Percentiles rank a stretch among this genome's conserved stretches.
These are phyloP conservation scores for Xenopus borealis DNA, from an alignment of 2,113 vertebrate genomes.

Conservation along the genomic window DNA sequence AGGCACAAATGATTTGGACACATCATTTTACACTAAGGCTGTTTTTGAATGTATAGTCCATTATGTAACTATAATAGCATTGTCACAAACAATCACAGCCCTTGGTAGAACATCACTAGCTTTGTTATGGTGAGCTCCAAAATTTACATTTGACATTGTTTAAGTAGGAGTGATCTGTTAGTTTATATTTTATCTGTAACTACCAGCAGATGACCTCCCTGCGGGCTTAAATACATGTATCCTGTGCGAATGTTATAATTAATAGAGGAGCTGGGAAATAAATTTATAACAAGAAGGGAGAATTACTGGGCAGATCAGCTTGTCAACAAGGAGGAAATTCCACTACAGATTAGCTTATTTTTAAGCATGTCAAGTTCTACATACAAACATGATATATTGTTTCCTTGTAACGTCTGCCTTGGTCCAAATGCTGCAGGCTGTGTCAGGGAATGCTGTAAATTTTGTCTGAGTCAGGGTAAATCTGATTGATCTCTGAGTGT, in stretches of 20 bases:
- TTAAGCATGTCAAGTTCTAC: slow-evolving; percentile 79
- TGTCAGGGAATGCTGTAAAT: slow-evolving; percentile 84
- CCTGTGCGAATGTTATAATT: slow-evolving; percentile 75
- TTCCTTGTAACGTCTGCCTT: slow-evolving; percentile 78
- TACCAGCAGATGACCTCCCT: slow-evolving; percentile 73
- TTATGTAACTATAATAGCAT: slow-evolving; percentile 76
- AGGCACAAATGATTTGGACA: slow-evolving; percentile 70
- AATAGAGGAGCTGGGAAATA: slow-evolving; percentile 66
- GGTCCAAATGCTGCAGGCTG: slow-evolving; percentile 69
- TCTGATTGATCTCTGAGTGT: slow-evolving; percentile 98
- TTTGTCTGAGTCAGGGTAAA: slow-evolving; percentile 95
- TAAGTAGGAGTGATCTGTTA: slow-evolving; percentile 77
- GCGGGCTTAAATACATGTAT: slow-evolving; percentile 74
- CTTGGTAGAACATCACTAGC: slow-evolving; percentile 72
- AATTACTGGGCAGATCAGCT: slow-evolving; percentile 75
- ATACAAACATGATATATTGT: slow-evolving; percentile 80
- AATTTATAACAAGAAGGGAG: slow-evolving; percentile 67
- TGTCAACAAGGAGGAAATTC: slow-evolving; percentile 85
- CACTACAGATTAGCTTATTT: slow-evolving; percentile 95
- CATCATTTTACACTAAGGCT: slow-evolving; percentile 70
- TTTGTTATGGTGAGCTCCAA: slow-evolving; percentile 66
- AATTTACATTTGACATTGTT: slow-evolving; percentile 77
- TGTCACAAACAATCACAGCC: slow-evolving; percentile 75
- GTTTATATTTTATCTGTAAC: slow-evolving; percentile 82
- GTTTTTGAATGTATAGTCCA: slow-evolving; percentile 72